Conservation (phyloP, 2,797 vertebrate genomes). For the Lepilemur septentrionalis region DNA sequence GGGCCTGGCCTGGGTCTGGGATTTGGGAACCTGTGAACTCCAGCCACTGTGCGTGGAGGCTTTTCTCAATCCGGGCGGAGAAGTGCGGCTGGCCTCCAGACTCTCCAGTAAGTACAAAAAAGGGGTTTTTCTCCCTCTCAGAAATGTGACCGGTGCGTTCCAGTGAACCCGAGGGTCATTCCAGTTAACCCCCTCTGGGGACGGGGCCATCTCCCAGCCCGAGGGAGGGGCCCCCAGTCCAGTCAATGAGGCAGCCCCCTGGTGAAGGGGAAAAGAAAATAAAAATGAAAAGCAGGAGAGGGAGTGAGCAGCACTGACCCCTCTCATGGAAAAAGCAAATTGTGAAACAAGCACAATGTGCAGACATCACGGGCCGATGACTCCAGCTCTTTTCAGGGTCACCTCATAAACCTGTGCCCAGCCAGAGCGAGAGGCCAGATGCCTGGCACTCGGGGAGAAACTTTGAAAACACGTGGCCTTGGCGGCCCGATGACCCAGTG, state of each 20-base stretch:
- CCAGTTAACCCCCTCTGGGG: background rate
- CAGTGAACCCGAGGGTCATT: background rate
- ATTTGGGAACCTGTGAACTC: background rate
- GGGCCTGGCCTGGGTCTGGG: background rate
- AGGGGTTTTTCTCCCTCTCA: background rate
- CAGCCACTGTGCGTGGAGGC: background rate
- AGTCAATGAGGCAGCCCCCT: background rate
- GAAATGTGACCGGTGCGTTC: background rate
- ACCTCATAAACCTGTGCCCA: slow-evolving; percentile 64
- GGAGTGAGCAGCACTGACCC: background rate
- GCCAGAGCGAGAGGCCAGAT: slow-evolving; percentile 65
- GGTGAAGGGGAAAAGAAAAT: background rate
- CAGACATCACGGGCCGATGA: slow-evolving; percentile 58
- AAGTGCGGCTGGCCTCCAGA: background rate
- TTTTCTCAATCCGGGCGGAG: background rate
- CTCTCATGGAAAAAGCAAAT: slow-evolving; percentile 60
- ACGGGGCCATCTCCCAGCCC: background rate
- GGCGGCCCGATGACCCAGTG: slow-evolving; percentile 16
- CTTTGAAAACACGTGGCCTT: slow-evolving; percentile 65
- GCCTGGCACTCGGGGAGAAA: slow-evolving; percentile 50
- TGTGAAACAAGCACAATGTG: background rate
- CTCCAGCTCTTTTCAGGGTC: slow-evolving; percentile 75
- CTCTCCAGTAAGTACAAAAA: background rate
- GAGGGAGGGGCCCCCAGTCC: background rate
- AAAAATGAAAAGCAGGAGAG: background rate